Base-by-base conservation (phyloP, 2,888 invertebrate genomes). In the Baccha elongata region DNA sequence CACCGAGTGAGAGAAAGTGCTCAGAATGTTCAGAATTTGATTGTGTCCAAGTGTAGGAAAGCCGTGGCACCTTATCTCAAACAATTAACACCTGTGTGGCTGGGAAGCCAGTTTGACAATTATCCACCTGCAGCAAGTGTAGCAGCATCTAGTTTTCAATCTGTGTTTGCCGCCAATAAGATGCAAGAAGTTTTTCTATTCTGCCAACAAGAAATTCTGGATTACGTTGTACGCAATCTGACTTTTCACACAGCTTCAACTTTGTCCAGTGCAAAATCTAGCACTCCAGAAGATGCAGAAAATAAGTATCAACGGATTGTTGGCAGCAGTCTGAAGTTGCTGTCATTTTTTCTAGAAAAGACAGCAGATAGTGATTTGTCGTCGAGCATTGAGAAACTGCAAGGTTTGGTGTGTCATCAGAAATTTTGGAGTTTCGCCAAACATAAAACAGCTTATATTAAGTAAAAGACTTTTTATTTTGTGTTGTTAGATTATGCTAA, bases 41-140 rank as follows among this genome's bases (percentile, higher is more conserved):
- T 96, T 6, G 93, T 95, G 26, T 89, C 91, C 53, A 93, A 93
- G 88, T 94, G 94, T 74, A 95, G 96, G 46, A 94, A 96, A 23
- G 94, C 94, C 85, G 91, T 96, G 79, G 98, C 97, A 0, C 96
- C 96, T 1, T 94, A 94, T 88, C 92, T 98, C 64, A 95, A 95
- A 87, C 93, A 93, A 88, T 88, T 98, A 78, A 93, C 94, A 88
- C 96, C 97, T 1, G 92, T 94, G 3, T 98, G 98, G 98, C 93
- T 98, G 87, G 93, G 94, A 48, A 95, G 96, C 62, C 95, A 95
- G 88, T 94, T 95, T 91, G 98, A 98, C 89, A 94, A 94, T 10
- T 96, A 97, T 91, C 94, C 96, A 40, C 97, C 97, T 8, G 97
- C 96, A 15, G 94, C 96, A 5, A 93, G 93, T 85, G 93, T 94